Conservation (phyloP, 2,113 vertebrate genomes). For the Laticauda colubrina region DNA sequence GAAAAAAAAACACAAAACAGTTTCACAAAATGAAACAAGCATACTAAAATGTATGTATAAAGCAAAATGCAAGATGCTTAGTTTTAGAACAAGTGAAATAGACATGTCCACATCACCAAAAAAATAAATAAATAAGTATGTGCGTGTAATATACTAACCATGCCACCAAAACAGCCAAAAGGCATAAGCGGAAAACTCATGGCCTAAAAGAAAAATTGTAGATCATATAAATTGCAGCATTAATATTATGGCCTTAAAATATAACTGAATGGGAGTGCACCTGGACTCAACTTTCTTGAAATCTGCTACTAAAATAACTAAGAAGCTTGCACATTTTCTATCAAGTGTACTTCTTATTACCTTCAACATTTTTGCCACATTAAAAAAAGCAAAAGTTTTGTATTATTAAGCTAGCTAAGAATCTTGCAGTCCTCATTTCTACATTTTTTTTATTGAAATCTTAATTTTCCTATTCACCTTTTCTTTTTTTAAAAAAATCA, state of each 20-base stretch:
- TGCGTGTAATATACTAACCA: constrained; percentile 73
- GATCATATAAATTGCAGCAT: constrained; percentile 47
- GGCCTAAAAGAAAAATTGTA: constrained; percentile 69
- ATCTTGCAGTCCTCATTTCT: neutral
- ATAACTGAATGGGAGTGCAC: neutral
- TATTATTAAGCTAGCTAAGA: neutral
- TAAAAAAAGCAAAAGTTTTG: neutral
- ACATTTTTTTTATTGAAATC: neutral
- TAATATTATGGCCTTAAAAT: neutral
- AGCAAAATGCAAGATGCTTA: neutral
- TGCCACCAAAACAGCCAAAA: constrained; percentile 64
- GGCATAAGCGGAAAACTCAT: constrained; percentile 72
- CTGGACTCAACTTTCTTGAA: neutral
- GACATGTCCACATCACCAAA: neutral
- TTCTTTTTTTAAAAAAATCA: neutral
- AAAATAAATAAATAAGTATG: neutral
- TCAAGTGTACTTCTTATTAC: neutral
- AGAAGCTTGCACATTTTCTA: no score
- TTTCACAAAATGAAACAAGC: neutral
- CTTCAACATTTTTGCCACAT: neutral
- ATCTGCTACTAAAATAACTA: neutral
- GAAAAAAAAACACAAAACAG: neutral
- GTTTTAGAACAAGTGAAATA: constrained; percentile 1
- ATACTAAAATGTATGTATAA: neutral
- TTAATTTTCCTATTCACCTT: neutral